Evolutionary conservation across 1,140 invertebrate genomes (phyloP), one percentile per base, ranked within the genome.

Genomic region (Belonocnema kinseyi): DNA sequence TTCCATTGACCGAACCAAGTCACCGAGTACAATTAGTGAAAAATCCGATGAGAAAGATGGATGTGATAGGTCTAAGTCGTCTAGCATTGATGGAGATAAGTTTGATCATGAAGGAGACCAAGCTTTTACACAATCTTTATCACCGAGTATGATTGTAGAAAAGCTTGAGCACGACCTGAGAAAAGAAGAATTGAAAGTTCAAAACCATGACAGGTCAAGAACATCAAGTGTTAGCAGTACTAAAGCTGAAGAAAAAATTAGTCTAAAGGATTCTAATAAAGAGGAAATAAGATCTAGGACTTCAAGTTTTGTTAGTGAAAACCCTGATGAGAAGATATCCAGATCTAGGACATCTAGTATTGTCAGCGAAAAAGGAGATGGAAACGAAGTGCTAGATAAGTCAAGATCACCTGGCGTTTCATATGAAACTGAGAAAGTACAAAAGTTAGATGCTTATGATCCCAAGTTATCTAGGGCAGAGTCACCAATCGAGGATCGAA

Each of bases 1-100:
- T 74, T 40, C 50, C 3, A 50, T 21, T 21, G 80, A 77, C 51
- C 82, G 85, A 80, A 78, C 81, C 1, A 83, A 78, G 78, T 82
- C 83, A 56, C 78, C 85, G 3, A 88, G 85, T 73, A 58, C 84
- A 50, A 40, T 53, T 50, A 77, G 19, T n/a, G 80, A 79, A 11
- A 73, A 51, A 56, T 17, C 58, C n/a, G 50, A 71, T 52, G 54
- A 73, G 12, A 70, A 79, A 50, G 26, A 76, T 19, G 21, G 21
- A 50, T 40, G 51, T 17, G 71, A 46, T 5, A 26, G 50, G 13
- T 53, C 72, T 3, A 54, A 54, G 71, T 58, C 51, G 19, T 50
- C 56, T 16, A 76, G 72, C 40, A 46, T 66, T 66, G 72, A 66
- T 40, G 61, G 13, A 40, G 33, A 66, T n/a, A 66, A 40, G 33